Conservation (phyloP, 2,113 vertebrate species). For the Pagrus major region DNA sequence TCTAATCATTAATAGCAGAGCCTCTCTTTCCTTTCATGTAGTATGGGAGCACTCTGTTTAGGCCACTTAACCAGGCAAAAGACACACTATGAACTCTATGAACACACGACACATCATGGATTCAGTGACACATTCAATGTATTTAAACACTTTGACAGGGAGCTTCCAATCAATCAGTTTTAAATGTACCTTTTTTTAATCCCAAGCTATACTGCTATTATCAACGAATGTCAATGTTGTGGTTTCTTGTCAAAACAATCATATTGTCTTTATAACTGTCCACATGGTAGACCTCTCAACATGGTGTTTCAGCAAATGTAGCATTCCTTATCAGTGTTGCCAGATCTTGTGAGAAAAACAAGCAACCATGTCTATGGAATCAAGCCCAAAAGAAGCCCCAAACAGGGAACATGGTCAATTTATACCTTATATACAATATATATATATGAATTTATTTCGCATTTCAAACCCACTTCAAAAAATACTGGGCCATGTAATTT, state of each 20-base stretch:
- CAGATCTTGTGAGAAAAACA: no score
- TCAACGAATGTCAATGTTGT: not conserved
- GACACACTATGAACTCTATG: not conserved
- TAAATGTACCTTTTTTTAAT: no score
- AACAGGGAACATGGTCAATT: no score
- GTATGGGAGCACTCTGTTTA: slow-evolving; percentile 20
- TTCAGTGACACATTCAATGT: not conserved
- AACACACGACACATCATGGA: not conserved
- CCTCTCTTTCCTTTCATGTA: slow-evolving; percentile 39
- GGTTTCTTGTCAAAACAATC: not conserved
- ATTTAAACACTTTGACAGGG: not conserved
- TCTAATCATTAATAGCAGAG: slow-evolving; percentile 81
- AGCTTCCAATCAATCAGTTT: not conserved
- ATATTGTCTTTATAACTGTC: not conserved
- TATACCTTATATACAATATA: no score
- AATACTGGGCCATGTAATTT: no score
- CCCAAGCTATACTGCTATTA: no score
- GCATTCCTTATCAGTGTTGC: no score
- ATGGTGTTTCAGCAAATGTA: not conserved
- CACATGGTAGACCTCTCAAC: not conserved
- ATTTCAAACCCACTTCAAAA: no score
- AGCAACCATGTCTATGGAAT: no score
- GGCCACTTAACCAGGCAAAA: not conserved
- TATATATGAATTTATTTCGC: no score
- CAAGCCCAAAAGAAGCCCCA: no score